Percentiles rank a stretch among this genome's conserved stretches.
Evolutionary conservation across 1,140 invertebrate species (phyloP).

Genomic region (Pygmarrhopalites habei): DNA sequence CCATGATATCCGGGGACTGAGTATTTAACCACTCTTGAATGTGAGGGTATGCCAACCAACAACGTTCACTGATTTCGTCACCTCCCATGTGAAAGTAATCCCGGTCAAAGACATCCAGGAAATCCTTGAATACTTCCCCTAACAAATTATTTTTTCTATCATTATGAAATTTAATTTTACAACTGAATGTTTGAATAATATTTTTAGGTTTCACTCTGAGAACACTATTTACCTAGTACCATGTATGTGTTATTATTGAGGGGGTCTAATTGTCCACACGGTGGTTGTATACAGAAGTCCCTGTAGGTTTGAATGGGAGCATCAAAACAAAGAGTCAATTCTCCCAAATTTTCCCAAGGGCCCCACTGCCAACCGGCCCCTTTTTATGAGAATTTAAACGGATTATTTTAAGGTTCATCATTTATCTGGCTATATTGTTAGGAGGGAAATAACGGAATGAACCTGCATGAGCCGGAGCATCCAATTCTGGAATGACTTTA

Average conservation of each 20-base stretch:
- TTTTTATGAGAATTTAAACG: not conserved
- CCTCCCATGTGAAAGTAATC: slow-evolving; percentile 44
- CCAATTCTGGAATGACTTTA: slow-evolving; percentile 70
- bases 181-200: too few species aligned
- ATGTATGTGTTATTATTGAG: slow-evolving; percentile 23
- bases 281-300: slow-evolving; percentile 30
- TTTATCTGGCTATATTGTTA: too few species aligned
- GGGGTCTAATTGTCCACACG: slow-evolving; percentile 28
- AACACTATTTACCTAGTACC: slow-evolving; percentile 5
- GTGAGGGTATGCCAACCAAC: slow-evolving; percentile 42
- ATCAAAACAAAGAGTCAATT: slow-evolving; percentile 42
- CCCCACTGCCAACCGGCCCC: slow-evolving; percentile 69
- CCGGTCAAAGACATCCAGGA: slow-evolving; percentile 45
- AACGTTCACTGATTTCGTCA: slow-evolving; percentile 43
- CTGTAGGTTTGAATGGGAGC: slow-evolving; percentile 36
- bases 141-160: not conserved
- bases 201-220: too few species aligned
- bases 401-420: too few species aligned
- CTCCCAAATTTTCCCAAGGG: slow-evolving; percentile 39
- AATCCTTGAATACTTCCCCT: slow-evolving; percentile 34
- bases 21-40: slow-evolving; percentile 41
- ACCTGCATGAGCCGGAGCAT: slow-evolving; percentile 75
- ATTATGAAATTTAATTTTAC: too few species aligned
- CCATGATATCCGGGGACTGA: slow-evolving; percentile 38
- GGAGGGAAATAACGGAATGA: too few species aligned